Conservation (phyloP, 2,797 vertebrate genomes). For the Danio jaintianensis region DNA sequence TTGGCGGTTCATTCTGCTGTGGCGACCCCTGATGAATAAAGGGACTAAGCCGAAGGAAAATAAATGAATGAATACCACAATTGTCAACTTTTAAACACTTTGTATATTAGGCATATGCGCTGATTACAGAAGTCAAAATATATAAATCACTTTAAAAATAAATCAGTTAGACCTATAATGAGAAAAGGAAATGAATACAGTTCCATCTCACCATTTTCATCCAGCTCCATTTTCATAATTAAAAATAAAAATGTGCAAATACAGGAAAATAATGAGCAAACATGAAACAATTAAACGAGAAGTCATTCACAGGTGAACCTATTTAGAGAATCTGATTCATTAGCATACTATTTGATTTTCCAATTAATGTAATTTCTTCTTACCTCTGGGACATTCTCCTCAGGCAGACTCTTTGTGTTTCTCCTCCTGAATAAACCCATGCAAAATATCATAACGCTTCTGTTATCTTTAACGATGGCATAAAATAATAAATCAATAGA, state of each 20-base stretch:
- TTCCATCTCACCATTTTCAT: too few species aligned
- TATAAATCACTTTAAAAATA: too few species aligned
- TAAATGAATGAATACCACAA: too few species aligned
- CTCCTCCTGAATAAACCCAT: constrained; percentile 47
- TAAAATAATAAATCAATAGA: background rate
- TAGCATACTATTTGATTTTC: background rate
- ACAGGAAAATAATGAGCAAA: background rate
- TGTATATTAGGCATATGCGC: too few species aligned
- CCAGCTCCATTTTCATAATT: background rate
- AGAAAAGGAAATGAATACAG: too few species aligned
- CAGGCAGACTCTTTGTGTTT: constrained; percentile 47
- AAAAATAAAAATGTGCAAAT: background rate
- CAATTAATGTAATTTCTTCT: background rate
- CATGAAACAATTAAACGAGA: too few species aligned
- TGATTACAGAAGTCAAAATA: too few species aligned
- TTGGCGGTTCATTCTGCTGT: too few species aligned
- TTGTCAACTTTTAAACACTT: too few species aligned
- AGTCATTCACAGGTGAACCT: too few species aligned
- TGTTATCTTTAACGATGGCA: background rate
- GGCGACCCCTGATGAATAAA: too few species aligned
- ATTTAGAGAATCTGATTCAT: background rate
- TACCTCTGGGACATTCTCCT: constrained; percentile 38
- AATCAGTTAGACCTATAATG: background rate
- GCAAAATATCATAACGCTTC: background rate
- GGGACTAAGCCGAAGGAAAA: too few species aligned